Conservation (phyloP, 2,888 invertebrate species). For the Lepidochitona cinerea region DNA sequence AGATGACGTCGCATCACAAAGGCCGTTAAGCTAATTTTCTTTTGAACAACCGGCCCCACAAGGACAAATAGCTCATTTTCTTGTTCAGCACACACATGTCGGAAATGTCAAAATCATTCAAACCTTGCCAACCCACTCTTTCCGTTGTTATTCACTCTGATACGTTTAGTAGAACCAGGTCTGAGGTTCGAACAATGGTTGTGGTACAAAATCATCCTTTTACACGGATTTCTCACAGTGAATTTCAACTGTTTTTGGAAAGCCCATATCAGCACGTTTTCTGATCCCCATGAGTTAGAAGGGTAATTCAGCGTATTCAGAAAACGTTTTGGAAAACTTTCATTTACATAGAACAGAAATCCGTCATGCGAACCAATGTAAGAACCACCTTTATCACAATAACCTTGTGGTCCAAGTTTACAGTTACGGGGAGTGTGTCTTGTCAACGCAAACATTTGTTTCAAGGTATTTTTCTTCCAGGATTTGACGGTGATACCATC, state of each 20-base stretch:
- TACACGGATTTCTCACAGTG: neutral
- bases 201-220: neutral
- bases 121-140: neutral
- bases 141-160: neutral
- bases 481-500: neutral
- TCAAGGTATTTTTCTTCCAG: neutral
- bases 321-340: neutral
- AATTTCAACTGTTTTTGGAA: neutral
- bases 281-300: neutral
- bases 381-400: neutral
- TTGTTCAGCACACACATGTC: too few species aligned
- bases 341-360: neutral
- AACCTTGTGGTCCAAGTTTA: neutral
- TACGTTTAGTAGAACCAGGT: neutral
- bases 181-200: neutral
- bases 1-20: too few species aligned
- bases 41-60: too few species aligned
- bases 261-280: neutral
- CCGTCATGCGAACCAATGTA: neutral
- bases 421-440: neutral
- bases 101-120: too few species aligned
- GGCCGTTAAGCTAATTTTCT: too few species aligned
- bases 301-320: neutral
- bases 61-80: too few species aligned
- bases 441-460: neutral